These are phyloP conservation scores for Vireo griseus DNA, from an alignment of 2,797 vertebrate species.

Conservation along the genomic window DNA sequence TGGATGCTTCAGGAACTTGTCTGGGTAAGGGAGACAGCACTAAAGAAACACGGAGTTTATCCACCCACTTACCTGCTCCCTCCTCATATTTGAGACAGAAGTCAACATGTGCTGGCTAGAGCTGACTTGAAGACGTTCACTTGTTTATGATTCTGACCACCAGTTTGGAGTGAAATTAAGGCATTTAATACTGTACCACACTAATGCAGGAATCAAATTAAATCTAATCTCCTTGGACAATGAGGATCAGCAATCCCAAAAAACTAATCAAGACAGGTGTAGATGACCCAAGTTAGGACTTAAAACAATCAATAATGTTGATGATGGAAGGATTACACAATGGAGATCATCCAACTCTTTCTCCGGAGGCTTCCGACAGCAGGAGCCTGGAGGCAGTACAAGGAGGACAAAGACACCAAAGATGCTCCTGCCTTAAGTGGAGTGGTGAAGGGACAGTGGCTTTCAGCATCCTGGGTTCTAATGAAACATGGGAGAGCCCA, in stretches of 20 bases:
- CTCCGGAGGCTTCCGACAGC: not conserved
- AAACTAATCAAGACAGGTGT: not conserved
- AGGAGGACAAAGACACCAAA: not conserved
- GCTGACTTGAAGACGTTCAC: not conserved
- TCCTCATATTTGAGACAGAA: not conserved
- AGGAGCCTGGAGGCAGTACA: not conserved
- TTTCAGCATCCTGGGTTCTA: not conserved
- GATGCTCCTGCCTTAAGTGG: not conserved
- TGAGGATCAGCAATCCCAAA: not conserved
- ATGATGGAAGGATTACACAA: rapidly evolving
- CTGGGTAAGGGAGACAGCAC: not conserved
- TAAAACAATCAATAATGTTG: not conserved
- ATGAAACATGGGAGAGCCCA: not conserved
- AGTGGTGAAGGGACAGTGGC: not conserved
- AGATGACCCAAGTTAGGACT: not conserved
- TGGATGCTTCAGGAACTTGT: not conserved
- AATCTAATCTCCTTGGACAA: not conserved
- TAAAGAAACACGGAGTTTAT: not conserved
- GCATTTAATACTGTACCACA: not conserved
- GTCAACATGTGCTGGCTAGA: rapidly evolving
- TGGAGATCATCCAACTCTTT: not conserved
- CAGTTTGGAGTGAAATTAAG: not conserved
- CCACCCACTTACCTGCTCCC: not conserved
- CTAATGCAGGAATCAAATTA: not conserved
- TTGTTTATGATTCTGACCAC: not conserved